A percentile compares a stretch with the other conserved stretches of the same genome.
These are phyloP conservation scores for Drosophila pegasa DNA, from an alignment of 2,888 invertebrate genomes.

Conservation along the genomic window DNA sequence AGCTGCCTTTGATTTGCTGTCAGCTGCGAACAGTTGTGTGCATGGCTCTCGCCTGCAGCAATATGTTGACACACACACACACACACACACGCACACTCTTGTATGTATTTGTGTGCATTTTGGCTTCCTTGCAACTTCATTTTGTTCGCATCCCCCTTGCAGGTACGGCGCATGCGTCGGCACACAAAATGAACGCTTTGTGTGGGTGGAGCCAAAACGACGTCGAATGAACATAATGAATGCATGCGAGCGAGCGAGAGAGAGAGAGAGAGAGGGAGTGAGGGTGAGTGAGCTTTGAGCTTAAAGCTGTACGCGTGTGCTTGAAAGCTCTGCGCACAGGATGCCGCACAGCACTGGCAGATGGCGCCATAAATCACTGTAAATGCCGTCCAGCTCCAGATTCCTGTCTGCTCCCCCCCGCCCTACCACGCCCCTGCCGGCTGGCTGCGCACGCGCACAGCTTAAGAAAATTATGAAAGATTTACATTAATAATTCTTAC, in stretches of 20 bases:
- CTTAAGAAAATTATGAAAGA: constrained; percentile 82
- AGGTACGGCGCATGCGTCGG: constrained; percentile 60
- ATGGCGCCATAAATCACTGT: constrained; percentile 60
- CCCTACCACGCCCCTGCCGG: background rate
- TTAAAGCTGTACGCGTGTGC: constrained; percentile 44
- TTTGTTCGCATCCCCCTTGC: constrained; percentile 71
- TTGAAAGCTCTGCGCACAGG: constrained; percentile 46
- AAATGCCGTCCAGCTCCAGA: constrained; percentile 30
- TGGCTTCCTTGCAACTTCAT: constrained; percentile 71
- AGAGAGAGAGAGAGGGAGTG: constrained; percentile 2
- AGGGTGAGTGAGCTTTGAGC: constrained; percentile 57
- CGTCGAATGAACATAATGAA: constrained; percentile 54
- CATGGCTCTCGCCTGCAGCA: constrained; percentile 18
- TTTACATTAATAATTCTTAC: constrained; percentile 83
- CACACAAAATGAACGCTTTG: constrained; percentile 68
- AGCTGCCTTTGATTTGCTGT: constrained; percentile 63
- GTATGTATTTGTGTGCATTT: constrained; percentile 17
- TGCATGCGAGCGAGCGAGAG: constrained; percentile 3
- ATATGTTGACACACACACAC: constrained; percentile 17
- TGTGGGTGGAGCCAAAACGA: constrained; percentile 74
- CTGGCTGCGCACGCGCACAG: constrained; percentile 76
- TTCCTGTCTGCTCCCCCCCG: background rate
- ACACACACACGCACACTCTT: constrained; percentile 3
- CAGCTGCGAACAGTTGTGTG: constrained; percentile 44
- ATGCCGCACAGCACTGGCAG: constrained; percentile 62